phyloP scores from a whole-genome alignment of 2,113 vertebrate genomes.

The Daboia siamensis region DNA sequence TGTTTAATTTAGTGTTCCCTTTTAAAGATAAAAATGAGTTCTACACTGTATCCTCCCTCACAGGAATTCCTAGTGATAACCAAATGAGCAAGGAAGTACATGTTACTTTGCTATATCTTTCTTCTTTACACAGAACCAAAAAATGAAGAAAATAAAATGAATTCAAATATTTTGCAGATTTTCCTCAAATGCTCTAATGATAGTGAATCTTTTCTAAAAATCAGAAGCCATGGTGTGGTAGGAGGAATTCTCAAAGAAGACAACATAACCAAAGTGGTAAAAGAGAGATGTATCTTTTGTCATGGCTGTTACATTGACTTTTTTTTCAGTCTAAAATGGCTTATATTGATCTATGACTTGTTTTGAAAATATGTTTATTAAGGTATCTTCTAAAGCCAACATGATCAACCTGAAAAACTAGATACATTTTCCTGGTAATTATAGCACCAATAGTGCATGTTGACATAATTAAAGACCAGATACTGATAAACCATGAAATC shows the following conservation, averaged over 20 bases:
- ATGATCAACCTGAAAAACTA: neutral
- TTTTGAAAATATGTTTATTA: neutral
- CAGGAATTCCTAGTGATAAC: neutral
- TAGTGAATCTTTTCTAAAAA: slow-evolving; percentile 9
- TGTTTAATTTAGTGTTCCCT: neutral
- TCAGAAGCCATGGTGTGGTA: slow-evolving; percentile 10
- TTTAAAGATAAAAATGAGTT: neutral
- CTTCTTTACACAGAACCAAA: neutral
- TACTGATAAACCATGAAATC: slow-evolving; percentile 1
- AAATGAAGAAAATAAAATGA: neutral
- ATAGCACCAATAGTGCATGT: slow-evolving; percentile 6
- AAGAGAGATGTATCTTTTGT: neutral
- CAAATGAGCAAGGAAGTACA: neutral
- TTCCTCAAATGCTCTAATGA: slow-evolving; percentile 13
- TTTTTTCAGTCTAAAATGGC: slow-evolving; percentile 29
- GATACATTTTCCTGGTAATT: neutral
- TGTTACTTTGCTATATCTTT: neutral
- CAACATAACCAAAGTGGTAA: neutral
- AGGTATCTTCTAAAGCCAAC: neutral
- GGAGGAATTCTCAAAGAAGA: neutral
- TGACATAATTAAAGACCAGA: slow-evolving; percentile 15
- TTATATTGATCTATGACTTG: neutral
- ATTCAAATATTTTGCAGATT: neutral
- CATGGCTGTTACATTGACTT: neutral
- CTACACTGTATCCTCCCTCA: neutral